Evolutionary conservation across 2,113 vertebrate genomes (phyloP), one percentile per base, ranked within the genome.

Genomic region (Aptenodytes patagonicus): DNA sequence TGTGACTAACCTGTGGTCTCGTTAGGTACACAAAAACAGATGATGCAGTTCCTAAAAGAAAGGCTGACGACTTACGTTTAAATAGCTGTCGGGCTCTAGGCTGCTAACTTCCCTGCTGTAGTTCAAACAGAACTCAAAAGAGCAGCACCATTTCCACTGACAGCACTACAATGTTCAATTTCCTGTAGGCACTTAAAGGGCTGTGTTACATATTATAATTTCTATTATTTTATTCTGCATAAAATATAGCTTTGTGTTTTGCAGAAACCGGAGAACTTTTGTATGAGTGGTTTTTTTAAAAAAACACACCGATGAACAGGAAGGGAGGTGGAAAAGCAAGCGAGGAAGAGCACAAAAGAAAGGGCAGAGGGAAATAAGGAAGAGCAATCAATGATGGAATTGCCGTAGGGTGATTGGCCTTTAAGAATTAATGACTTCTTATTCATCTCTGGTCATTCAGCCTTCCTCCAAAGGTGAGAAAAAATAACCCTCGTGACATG

Each of bases 371-470:
- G 73, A 57, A 93, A 64, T 61, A 69, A 94, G 47, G 34, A 65
- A 68, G 72, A 78, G 47, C 78, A 79, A 36, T 84, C 96, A 90
- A 79, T 49, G 61, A 80, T 76, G 42, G 36, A 75, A 82, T 90
- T 75, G 81, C 93, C 32, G 58, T 80, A 83, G 68, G 89, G 49
- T 89, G 80, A 87, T 70, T 90, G 76, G 58, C 93, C 88, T 95
- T 96, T 92, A 90, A 95, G 80, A 87, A 89, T 89, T 93, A 83
- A 92, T 81, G 75, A 64, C 62, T 92, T 95, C 90, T 93, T 68
- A 42, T 80, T 89, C 64, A 66, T 81, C 69, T 95, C 60, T 93
- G 80, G 71, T 92, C 91, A 89, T 92, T 89, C 82, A 83, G 49
- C 40, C 34, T 92, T 65, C 47, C 54, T 95, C 49, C 38, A 92